These are phyloP conservation scores for Melipona beecheii DNA, from an alignment of 2,888 invertebrate species.

Conservation along the genomic window DNA sequence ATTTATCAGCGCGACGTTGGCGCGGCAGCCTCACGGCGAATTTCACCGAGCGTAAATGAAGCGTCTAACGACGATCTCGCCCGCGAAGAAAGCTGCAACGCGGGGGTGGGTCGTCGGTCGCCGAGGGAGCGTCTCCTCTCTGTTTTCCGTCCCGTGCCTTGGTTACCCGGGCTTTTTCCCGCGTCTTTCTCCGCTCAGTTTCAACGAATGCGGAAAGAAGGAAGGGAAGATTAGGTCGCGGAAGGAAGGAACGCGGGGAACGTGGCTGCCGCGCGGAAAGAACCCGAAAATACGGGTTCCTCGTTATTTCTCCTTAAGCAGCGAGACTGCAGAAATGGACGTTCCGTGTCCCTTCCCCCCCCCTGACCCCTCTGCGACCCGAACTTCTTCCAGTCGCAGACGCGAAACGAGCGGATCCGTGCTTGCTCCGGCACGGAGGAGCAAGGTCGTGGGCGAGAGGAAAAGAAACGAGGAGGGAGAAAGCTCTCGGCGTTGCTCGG, in stretches of 20 bases:
- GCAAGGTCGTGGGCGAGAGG: constrained; percentile 40
- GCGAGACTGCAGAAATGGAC: constrained; percentile 60
- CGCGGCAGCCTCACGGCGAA: constrained; percentile 59
- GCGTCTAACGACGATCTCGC: constrained; percentile 74
- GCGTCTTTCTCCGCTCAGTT: constrained; percentile 6
- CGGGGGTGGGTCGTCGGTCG: constrained; percentile 8
- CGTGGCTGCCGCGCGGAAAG: neutral
- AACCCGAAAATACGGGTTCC: constrained; percentile 43
- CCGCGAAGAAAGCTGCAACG: constrained; percentile 55
- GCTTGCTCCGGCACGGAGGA: constrained; percentile 28
- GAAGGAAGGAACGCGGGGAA: constrained; percentile 2
- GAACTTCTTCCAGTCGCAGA: constrained; percentile 11
- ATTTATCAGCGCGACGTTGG: constrained; percentile 67
- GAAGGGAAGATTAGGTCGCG: constrained; percentile 32
- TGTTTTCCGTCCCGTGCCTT: constrained; percentile 30
- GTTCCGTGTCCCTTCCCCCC: constrained; percentile 46
- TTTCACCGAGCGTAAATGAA: constrained; percentile 73
- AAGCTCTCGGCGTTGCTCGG: constrained; percentile 22
- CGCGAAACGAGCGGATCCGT: constrained; percentile 14
- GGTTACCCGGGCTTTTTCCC: constrained; percentile 5
- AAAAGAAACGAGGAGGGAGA: constrained; percentile 54
- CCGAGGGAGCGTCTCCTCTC: constrained; percentile 16
- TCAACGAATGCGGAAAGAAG: neutral
- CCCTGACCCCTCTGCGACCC: neutral
- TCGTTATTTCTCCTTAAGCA: constrained; percentile 74